Conservation (phyloP, 1,140 invertebrate genomes). For the Magallana gigas region DNA sequence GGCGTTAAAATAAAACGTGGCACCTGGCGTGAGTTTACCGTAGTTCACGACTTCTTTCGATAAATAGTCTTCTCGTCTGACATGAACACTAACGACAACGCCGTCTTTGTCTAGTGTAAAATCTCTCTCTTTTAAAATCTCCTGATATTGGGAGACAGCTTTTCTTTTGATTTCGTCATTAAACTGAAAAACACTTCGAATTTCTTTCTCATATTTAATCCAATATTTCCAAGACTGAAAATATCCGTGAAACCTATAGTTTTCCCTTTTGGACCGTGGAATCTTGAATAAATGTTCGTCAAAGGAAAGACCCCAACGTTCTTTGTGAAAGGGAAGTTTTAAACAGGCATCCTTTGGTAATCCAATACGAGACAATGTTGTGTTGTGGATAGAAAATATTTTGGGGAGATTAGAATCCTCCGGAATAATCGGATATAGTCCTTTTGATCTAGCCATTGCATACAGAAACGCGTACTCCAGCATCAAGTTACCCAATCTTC, state of each 20-base stretch:
- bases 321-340: neutral
- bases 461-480: neutral
- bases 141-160: slow-evolving; percentile 10
- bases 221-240: slow-evolving; percentile 60
- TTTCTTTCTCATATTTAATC: slow-evolving; percentile 44
- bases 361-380: neutral
- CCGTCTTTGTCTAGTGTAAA: slow-evolving; percentile 1
- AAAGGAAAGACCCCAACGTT: neutral
- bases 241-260: slow-evolving; percentile 31
- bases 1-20: slow-evolving; percentile 56
- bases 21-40: slow-evolving; percentile 57
- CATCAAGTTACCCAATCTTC: slow-evolving; percentile 21
- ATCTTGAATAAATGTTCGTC: neutral
- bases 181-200: slow-evolving; percentile 48
- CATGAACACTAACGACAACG: slow-evolving; percentile 61
- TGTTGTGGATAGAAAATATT: neutral
- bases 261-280: neutral
- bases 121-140: neutral
- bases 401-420: neutral
- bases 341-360: neutral
- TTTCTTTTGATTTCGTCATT: neutral
- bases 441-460: neutral
- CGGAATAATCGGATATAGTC: neutral
- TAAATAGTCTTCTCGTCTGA: slow-evolving; percentile 60
- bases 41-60: neutral